Base-by-base conservation (phyloP, 2,797 vertebrate genomes). In the Chaunax sp. region DNA sequence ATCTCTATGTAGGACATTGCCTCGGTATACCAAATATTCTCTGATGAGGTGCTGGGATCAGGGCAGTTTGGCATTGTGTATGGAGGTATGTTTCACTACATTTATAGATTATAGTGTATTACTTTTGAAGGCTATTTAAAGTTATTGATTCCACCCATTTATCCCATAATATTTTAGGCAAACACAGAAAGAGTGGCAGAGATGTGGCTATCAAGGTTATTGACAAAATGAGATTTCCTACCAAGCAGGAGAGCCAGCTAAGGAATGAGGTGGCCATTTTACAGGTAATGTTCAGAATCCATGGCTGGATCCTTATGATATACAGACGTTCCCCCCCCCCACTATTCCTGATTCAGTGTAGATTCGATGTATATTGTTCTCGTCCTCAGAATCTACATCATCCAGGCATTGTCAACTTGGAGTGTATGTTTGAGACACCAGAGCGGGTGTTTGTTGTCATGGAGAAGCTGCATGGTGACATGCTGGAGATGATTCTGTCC, bases 151-250 rank as follows among this genome's bases (percentile, higher is more conserved):
- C 30, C 0, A 40, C 26, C 9, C 2, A 40, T 37, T 20, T 7
- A 16, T 26, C 22, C 23, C 8, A 1, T 56, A 0, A 22, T 16
- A 20, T 67, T 69, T 50, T 58, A 99, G 97, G 97, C 58, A 99
- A 99, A 82, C 97, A 99, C 28, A 95, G 97, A 86, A 98, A 99
- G 87, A 97, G 95, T 44, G 97, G 97, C 90, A 95, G 97, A 89
- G 97, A 99, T 82, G 97, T 98, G 79, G 97, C 97, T 78, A 99
- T 99, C 87, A 99, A 99, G 90, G 95, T 99, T 56, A 99, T 99
- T 63, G 97, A 99, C 93, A 99, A 99, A 90, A 98, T 98, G 97
- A 95, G 95, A 78, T 99, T 99, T 87, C 97, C 97, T 45, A 99
- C 97, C 72, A 99, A 99, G 91, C 97, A 99, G 80, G 97, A 99